Percentiles rank a stretch among this genome's conserved stretches.
phyloP scores from a whole-genome alignment of 2,113 vertebrate genomes.

The Hemicordylus capensis region DNA sequence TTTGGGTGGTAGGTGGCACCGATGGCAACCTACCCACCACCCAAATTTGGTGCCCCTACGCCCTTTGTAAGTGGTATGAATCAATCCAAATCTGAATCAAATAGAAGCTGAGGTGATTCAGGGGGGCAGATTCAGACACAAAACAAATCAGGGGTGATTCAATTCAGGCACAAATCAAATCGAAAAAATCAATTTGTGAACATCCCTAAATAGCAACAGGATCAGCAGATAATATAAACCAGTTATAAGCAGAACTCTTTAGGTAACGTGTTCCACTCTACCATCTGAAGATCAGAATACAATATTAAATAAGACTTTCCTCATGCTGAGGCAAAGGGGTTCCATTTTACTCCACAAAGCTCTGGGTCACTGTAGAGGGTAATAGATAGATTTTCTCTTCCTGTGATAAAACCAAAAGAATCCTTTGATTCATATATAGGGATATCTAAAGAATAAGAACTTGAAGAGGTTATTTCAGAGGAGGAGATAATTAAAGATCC shows the following conservation, averaged over 20 bases:
- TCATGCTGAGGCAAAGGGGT: background rate
- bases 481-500: conserved; percentile 8
- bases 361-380: rapidly evolving
- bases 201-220: no score
- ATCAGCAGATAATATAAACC: background rate
- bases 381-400: conserved; percentile 14
- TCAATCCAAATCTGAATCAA: no score
- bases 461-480: conserved; percentile 6
- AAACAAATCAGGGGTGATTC: no score
- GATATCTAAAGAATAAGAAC: conserved; percentile 3
- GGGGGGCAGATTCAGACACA: no score
- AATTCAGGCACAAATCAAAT: no score
- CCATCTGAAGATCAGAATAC: background rate
- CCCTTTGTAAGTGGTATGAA: no score
- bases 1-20: no score
- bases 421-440: conserved; percentile 20
- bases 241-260: conserved; percentile 7
- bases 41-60: no score
- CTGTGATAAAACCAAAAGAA: background rate
- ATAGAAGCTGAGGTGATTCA: no score
- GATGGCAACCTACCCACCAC: no score
- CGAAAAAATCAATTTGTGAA: no score
- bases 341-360: conserved; percentile 6
- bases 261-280: background rate
- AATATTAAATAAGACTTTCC: background rate